Evolutionary conservation across 37 sponge, comb jelly and placozoan genomes (phyloP).

Genomic region (Beroe forskalii): DNA sequence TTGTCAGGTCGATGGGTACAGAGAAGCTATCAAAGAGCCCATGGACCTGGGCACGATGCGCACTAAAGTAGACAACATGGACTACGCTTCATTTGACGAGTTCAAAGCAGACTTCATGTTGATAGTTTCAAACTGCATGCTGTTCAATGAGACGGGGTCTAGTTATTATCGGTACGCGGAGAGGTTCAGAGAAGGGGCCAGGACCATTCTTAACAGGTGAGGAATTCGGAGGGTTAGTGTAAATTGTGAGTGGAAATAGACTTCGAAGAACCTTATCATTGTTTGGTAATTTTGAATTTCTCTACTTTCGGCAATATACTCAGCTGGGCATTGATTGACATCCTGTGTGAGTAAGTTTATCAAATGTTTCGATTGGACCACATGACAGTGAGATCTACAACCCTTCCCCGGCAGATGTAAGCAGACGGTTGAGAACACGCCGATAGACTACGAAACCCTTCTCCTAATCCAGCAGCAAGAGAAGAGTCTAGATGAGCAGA

Average conservation of each 20-base stretch:
- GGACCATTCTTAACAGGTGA: conserved; percentile 2
- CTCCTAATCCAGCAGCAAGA: conserved; percentile 74
- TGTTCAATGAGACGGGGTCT: conserved; percentile 89
- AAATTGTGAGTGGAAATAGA: no score
- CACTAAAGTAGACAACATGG: conserved; percentile 73
- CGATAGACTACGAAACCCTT: conserved; percentile 66
- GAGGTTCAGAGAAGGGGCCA: conserved; percentile 68
- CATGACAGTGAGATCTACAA: no score
- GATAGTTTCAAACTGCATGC: conserved; percentile 86
- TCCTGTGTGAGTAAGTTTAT: no score
- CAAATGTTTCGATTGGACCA: no score
- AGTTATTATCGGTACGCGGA: conserved; percentile 84
- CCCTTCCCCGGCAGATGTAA: no score
- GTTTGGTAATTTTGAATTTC: no score
- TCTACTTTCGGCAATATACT: no score
- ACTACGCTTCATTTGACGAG: conserved; percentile 77
- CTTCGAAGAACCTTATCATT: no score
- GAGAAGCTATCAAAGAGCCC: conserved; percentile 85
- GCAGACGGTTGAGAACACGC: conserved; percentile 44
- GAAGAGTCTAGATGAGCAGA: conserved; percentile 81
- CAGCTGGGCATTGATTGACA: no score
- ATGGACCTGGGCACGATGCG: conserved; percentile 93
- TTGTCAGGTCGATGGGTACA: conserved; percentile 95
- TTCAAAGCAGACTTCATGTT: conserved; percentile 87
- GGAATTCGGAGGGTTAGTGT: no score